Conservation (phyloP, 2,113 vertebrate species). For the Ardeotis arabs region DNA sequence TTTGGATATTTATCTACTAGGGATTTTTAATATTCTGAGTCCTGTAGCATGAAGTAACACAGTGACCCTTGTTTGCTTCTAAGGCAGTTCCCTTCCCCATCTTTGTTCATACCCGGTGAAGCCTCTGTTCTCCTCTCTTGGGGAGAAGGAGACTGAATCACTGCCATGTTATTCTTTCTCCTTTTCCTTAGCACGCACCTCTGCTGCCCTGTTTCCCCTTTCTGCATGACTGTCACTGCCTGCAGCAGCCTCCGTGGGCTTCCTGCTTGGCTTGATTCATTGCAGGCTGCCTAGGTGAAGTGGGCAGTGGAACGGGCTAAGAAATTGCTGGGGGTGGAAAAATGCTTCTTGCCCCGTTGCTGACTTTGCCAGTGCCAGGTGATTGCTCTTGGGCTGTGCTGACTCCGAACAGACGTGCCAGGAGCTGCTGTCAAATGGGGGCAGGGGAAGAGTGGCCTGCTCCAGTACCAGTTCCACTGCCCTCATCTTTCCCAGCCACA, state of each 20-base stretch:
- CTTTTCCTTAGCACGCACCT: neutral
- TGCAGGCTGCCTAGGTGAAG: neutral
- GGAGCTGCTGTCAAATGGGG: neutral
- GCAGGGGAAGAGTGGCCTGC: neutral
- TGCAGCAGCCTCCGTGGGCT: neutral
- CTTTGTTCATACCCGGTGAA: neutral
- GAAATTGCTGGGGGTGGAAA: neutral
- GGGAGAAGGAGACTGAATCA: neutral
- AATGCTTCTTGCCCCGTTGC: neutral
- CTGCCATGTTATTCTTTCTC: neutral
- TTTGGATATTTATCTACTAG: neutral
- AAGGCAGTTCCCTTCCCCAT: neutral
- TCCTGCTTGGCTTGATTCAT: neutral
- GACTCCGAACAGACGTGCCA: neutral
- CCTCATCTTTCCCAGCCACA: neutral
- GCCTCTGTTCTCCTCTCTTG: neutral
- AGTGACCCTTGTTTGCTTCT: neutral
- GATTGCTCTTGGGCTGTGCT: too few species aligned
- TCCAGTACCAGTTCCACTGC: neutral
- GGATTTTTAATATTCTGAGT: neutral
- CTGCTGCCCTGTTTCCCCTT: neutral
- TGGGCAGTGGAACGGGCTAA: neutral
- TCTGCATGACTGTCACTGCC: neutral
- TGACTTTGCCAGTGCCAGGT: neutral
- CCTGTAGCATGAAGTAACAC: neutral